Evolutionary conservation across 1,140 invertebrate genomes (phyloP).

Genomic region (Reticulitermes speratus): DNA sequence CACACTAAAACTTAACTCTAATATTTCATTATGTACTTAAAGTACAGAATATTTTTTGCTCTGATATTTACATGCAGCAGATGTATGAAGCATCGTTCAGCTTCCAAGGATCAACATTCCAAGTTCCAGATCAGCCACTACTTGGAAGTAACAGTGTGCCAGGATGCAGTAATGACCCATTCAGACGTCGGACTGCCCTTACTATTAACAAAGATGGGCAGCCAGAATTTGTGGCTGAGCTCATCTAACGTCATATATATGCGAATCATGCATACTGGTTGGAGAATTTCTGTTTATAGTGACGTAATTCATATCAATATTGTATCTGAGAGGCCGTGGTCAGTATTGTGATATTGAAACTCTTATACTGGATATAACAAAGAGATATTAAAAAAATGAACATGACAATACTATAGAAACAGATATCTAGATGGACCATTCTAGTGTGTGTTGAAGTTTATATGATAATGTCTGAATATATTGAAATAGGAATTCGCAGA

Average conservation of each 20-base stretch:
- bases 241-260: slow-evolving; percentile 48
- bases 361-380: neutral
- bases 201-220: slow-evolving; percentile 64
- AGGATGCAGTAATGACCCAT: slow-evolving; percentile 37
- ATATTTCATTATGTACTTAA: no score
- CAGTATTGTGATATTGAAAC: slow-evolving; percentile 1
- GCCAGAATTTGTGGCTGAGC: slow-evolving; percentile 66
- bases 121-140: slow-evolving; percentile 54
- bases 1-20: no score
- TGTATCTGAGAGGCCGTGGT: neutral
- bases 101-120: slow-evolving; percentile 71
- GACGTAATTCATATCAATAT: neutral
- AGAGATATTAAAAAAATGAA: neutral
- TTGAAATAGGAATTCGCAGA: neutral
- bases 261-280: neutral
- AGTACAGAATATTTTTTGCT: no score
- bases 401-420: slow-evolving; percentile 2
- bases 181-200: slow-evolving; percentile 41
- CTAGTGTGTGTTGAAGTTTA: slow-evolving; percentile 11
- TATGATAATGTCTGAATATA: neutral
- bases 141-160: slow-evolving; percentile 36
- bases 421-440: neutral
- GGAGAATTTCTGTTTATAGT: neutral
- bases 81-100: slow-evolving; percentile 64
- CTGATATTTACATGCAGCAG: slow-evolving; percentile 42